A percentile compares a stretch with the other conserved stretches of the same genome.
Conservation (phyloP, 1,140 invertebrate genomes). For the Tetranychus urticae region DNA sequence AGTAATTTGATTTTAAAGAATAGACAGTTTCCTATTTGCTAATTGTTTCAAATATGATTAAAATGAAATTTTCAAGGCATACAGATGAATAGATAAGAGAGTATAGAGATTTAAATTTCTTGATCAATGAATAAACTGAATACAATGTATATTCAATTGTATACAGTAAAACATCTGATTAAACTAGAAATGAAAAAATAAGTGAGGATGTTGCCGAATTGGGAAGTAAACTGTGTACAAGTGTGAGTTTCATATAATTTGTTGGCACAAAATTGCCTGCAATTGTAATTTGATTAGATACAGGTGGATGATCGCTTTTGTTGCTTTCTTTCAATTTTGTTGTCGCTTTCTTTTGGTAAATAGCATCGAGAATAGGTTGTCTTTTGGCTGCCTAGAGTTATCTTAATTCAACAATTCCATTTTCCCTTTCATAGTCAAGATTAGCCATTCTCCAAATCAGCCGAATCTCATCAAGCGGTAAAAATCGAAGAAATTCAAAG, state of each 20-base stretch:
- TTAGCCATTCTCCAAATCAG: slow-evolving; percentile 66
- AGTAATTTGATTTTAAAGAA: too few species aligned
- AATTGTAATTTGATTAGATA: not conserved
- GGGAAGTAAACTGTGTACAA: too few species aligned
- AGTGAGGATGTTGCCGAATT: too few species aligned
- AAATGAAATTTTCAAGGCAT: not conserved
- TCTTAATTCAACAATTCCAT: slow-evolving; percentile 84
- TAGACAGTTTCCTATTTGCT: too few species aligned
- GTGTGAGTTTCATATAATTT: not conserved
- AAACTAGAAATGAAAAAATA: too few species aligned
- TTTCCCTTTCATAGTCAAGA: slow-evolving; percentile 91
- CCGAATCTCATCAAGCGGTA: slow-evolving; percentile 70
- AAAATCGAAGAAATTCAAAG: slow-evolving; percentile 63
- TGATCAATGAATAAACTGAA: too few species aligned
- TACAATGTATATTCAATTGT: too few species aligned
- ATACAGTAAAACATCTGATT: too few species aligned
- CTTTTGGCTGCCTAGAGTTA: slow-evolving; percentile 86
- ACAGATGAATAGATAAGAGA: too few species aligned
- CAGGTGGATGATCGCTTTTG: not conserved
- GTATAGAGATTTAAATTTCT: too few species aligned
- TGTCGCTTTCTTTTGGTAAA: slow-evolving; percentile 84
- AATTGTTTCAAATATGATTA: too few species aligned
- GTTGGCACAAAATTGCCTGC: not conserved
- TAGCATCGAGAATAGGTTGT: slow-evolving; percentile 93
- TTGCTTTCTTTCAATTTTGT: slow-evolving; percentile 40